Evolutionary conservation across 1,140 invertebrate species (phyloP).

Genomic region (Lordiphosa clarofinis): DNA sequence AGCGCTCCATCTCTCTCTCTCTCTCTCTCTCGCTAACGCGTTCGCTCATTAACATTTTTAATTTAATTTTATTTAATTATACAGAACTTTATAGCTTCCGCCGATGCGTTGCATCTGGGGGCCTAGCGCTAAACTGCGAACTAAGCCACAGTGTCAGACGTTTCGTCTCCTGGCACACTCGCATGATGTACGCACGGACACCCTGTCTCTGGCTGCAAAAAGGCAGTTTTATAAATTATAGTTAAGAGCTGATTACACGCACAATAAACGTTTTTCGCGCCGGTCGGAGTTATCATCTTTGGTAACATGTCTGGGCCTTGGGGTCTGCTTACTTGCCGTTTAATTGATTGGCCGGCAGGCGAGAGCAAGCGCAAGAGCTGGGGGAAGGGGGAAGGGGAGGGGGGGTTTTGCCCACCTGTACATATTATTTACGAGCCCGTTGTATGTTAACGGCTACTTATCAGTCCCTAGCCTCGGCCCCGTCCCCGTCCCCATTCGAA

Average conservation of each 20-base stretch:
- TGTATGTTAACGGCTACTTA: slow-evolving; percentile 56
- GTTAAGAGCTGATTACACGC: slow-evolving; percentile 77
- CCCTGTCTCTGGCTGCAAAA: too few species aligned
- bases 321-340: slow-evolving; percentile 25
- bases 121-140: slow-evolving; percentile 66
- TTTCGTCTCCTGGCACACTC: too few species aligned
- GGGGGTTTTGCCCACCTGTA: slow-evolving; percentile 12
- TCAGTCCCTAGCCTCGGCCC: too few species aligned
- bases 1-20: too few species aligned
- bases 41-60: slow-evolving; percentile 71
- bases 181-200: too few species aligned
- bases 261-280: slow-evolving; percentile 70
- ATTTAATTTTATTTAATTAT: slow-evolving; percentile 78
- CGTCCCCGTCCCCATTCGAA: slow-evolving; percentile 6
- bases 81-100: slow-evolving; percentile 75
- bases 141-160: slow-evolving; percentile 23
- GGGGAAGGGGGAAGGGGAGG: not conserved
- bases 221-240: slow-evolving; percentile 63
- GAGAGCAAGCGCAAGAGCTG: not conserved
- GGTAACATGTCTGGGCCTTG: slow-evolving; percentile 13
- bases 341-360: slow-evolving; percentile 59
- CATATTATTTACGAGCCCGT: slow-evolving; percentile 43
- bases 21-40: not conserved
- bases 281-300: slow-evolving; percentile 16
- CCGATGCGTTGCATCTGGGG: slow-evolving; percentile 52